Evolutionary conservation across 2,888 invertebrate genomes (phyloP).

Genomic region (Gisinianus flammeolus): DNA sequence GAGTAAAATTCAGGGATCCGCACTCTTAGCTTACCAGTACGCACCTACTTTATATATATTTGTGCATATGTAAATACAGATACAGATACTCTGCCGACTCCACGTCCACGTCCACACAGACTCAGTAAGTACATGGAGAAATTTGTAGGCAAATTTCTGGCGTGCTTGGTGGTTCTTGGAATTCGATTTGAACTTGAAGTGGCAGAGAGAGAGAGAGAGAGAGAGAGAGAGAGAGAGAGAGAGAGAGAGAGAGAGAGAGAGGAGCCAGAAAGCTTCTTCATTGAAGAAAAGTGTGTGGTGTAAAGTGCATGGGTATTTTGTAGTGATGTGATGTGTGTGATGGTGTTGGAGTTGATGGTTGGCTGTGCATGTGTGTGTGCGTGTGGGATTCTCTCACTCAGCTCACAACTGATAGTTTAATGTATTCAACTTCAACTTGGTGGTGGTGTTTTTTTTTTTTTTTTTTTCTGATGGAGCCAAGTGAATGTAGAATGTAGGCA

Average conservation of each 20-base stretch:
- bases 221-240: not conserved
- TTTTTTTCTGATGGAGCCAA: not conserved
- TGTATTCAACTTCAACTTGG: not conserved
- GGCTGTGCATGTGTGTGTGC: not conserved
- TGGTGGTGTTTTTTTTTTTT: no score
- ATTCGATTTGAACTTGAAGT: not conserved
- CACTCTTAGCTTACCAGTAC: not conserved
- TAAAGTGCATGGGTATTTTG: not conserved
- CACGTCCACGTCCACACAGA: no score
- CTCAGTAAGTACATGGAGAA: slow-evolving; percentile 1
- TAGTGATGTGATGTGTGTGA: not conserved
- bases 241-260: not conserved
- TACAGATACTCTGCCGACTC: no score
- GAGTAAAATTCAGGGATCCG: not conserved
- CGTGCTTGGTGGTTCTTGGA: not conserved
- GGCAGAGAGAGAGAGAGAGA: not conserved
- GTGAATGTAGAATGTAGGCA: not conserved
- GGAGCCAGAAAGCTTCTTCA: no score
- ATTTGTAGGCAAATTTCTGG: not conserved
- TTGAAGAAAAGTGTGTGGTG: not conserved
- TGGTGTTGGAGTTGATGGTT: not conserved
- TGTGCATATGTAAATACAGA: not conserved
- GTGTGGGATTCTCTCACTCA: not conserved
- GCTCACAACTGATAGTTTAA: not conserved
- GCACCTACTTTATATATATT: not conserved